phyloP scores from a whole-genome alignment of 1,140 invertebrate genomes.

The Drosophila leontia region DNA sequence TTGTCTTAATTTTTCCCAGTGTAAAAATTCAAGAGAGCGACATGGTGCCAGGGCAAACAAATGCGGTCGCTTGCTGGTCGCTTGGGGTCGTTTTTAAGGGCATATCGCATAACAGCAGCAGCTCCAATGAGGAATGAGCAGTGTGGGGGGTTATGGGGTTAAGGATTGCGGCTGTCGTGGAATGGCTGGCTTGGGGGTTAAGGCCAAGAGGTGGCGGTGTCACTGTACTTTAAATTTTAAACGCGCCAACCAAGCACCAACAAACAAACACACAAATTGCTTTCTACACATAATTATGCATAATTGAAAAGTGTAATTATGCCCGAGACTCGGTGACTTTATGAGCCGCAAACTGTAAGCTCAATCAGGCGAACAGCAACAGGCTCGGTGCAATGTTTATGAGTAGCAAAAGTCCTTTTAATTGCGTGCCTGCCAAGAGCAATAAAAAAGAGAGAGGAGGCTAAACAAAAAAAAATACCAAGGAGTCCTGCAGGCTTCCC shows the following conservation, averaged over 20 bases:
- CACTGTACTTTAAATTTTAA: conserved; percentile 77
- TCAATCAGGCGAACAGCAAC: conserved; percentile 68
- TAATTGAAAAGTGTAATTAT: conserved; percentile 81
- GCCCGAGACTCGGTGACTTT: conserved; percentile 58
- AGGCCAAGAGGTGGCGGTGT: conserved; percentile 15
- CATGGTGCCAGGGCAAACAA: conserved; percentile 52
- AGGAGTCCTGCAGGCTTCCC: neutral
- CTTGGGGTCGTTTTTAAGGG: conserved; percentile 51
- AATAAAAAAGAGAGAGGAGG: neutral
- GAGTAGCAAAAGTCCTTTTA: conserved; percentile 65
- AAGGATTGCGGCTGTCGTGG: neutral
- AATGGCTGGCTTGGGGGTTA: conserved; percentile 13
- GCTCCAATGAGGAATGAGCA: conserved; percentile 21
- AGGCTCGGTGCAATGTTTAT: conserved; percentile 65
- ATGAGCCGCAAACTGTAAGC: conserved; percentile 70
- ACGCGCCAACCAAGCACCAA: conserved; percentile 8
- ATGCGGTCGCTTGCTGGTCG: conserved; percentile 57
- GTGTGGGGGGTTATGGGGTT: conserved; percentile 13
- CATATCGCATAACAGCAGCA: conserved; percentile 65
- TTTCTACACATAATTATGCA: conserved; percentile 79
- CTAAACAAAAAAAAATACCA: conserved; percentile 5
- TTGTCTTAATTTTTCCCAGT: neutral
- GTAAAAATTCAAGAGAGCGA: conserved; percentile 15
- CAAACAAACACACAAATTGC: conserved; percentile 60
- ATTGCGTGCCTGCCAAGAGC: conserved; percentile 53